phyloP scores from a whole-genome alignment of 2,888 invertebrate genomes.

The Shargacucullia verbasci region DNA sequence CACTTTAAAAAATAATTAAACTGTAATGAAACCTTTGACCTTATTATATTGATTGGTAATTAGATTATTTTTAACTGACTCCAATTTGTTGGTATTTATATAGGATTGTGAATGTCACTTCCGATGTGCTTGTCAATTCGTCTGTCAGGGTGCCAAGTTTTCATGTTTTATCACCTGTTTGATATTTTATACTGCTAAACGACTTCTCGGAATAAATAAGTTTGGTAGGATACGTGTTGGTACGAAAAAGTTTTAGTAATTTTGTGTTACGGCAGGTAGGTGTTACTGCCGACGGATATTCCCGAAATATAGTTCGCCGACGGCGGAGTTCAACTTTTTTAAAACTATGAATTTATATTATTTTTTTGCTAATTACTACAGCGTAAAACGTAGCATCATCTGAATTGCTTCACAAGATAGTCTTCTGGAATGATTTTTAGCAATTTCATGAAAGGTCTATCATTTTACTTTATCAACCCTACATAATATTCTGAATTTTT shows the following conservation, averaged over 20 bases:
- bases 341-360: too few relatives aligned
- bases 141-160: constrained; percentile 63
- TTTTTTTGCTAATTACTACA: too few relatives aligned
- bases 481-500: too few relatives aligned
- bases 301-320: constrained; percentile 50
- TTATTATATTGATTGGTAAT: constrained; percentile 47
- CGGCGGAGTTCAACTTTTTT: constrained; percentile 35
- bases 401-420: too few relatives aligned
- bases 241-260: constrained; percentile 25
- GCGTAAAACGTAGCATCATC: too few relatives aligned
- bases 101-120: constrained; percentile 63
- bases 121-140: constrained; percentile 58
- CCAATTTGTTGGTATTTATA: constrained; percentile 62
- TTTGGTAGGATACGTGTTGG: constrained; percentile 7
- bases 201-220: constrained; percentile 44
- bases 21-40: constrained; percentile 38
- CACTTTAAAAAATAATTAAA: constrained; percentile 30
- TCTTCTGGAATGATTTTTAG: too few relatives aligned
- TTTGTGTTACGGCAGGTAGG: constrained; percentile 34
- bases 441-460: too few relatives aligned
- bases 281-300: constrained; percentile 48
- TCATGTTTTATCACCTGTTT: constrained; percentile 57
- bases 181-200: constrained; percentile 50
- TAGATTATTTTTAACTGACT: constrained; percentile 57
- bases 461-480: too few relatives aligned